A percentile compares a stretch with the other conserved stretches of the same genome.
Conservation (phyloP, 2,797 vertebrate genomes). For the Argya squamiceps region DNA sequence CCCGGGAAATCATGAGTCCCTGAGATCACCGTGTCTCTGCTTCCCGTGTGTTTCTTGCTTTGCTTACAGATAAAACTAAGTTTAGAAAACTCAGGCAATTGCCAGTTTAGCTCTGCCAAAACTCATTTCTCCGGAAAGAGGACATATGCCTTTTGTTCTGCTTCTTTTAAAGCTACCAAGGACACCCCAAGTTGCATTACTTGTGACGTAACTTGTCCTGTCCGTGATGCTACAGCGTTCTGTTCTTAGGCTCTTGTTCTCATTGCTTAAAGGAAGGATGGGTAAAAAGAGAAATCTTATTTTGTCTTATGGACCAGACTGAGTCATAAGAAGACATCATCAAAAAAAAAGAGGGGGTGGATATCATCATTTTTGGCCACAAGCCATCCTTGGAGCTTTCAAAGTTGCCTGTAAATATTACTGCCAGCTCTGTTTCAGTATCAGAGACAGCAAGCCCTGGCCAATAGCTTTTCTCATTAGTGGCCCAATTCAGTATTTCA, state of each 20-base stretch:
- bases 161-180: slow-evolving; percentile 52
- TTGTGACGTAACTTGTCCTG: slow-evolving; percentile 3
- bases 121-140: slow-evolving; percentile 10
- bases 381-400: slow-evolving; percentile 58
- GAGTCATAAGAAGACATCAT: slow-evolving; percentile 57
- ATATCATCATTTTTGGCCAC: slow-evolving; percentile 63
- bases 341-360: slow-evolving; percentile 53
- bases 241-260: slow-evolving; percentile 53
- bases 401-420: slow-evolving; percentile 58
- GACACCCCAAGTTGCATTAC: slow-evolving; percentile 40
- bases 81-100: slow-evolving; percentile 48
- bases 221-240: slow-evolving; percentile 19
- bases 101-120: slow-evolving; percentile 28
- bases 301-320: slow-evolving; percentile 63
- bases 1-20: slow-evolving; percentile 31
- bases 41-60: slow-evolving; percentile 28
- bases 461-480: slow-evolving; percentile 22
- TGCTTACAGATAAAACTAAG: slow-evolving; percentile 52
- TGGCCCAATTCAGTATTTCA: slow-evolving; percentile 18
- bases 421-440: slow-evolving; percentile 48
- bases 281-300: slow-evolving; percentile 28
- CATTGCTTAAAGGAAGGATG: slow-evolving; percentile 18
- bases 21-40: slow-evolving; percentile 15
- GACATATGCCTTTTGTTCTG: slow-evolving; percentile 34
- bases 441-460: slow-evolving; percentile 8